phyloP scores from a whole-genome alignment of 2,113 vertebrate genomes.

The Chloropsis hardwickii region DNA sequence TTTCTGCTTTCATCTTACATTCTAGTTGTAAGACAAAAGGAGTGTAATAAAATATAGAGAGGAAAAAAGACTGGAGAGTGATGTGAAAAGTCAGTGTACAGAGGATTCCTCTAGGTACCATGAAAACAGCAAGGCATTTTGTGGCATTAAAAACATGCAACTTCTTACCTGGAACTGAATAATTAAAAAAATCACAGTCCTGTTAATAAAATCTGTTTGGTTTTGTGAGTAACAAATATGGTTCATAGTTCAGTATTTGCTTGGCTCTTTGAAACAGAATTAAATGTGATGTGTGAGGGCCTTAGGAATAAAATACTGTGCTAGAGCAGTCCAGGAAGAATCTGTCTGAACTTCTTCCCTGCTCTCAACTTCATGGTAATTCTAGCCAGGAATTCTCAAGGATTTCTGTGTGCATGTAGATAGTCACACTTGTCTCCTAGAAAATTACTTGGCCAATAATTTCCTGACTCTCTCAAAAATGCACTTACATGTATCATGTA shows the following conservation, averaged over 20 bases:
- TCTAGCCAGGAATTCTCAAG: not conserved
- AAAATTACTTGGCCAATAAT: not conserved
- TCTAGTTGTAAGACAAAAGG: not conserved
- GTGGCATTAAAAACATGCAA: not conserved
- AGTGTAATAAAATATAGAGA: not conserved
- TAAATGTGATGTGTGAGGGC: not conserved
- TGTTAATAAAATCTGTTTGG: not conserved
- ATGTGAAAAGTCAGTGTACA: not conserved
- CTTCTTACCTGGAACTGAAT: not conserved
- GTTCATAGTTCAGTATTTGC: not conserved
- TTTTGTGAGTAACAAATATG: not conserved
- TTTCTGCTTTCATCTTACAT: not conserved
- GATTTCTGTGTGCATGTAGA: not conserved
- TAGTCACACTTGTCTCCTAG: not conserved
- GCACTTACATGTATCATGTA: not conserved
- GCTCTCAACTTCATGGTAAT: not conserved
- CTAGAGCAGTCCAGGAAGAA: not conserved
- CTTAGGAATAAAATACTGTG: not conserved
- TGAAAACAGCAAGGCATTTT: not conserved
- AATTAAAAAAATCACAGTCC: not conserved
- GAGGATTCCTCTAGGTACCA: not conserved
- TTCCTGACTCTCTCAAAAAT: slow-evolving; percentile 11
- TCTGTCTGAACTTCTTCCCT: not conserved
- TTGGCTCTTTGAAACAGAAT: not conserved
- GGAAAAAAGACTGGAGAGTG: not conserved